Base-by-base conservation (phyloP, 1,140 invertebrate genomes). In the Drosophila sulfurigaster region DNA sequence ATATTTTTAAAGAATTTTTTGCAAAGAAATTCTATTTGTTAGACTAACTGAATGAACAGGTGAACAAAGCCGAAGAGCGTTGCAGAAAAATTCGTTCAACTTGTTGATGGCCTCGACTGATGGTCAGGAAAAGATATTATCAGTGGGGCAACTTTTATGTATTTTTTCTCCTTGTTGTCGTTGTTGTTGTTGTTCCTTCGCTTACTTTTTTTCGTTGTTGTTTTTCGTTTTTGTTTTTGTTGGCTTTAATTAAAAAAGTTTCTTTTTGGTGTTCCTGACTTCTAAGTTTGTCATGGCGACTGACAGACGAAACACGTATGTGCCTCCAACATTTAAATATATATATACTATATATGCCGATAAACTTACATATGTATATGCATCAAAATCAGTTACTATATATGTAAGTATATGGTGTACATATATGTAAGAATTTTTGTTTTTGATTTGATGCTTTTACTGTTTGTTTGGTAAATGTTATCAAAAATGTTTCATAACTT, bases 161-260 rank as follows among this genome's bases (percentile, higher is more conserved):
- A 45, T 63, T 63, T 54, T 25, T 25, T 25, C 20, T 25, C 20
- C 20, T 25, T 25, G 3, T 25, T 25, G 20, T 25, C 20, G 20
- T 20, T 20, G 20, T 20, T 38, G 28, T 70, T 66, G 32, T 66
- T 65, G 62, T 8, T 49, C 38, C 45, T 13, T 59, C 5, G 4
- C 28, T 59, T 38, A 10, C 35, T 3, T 5, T 30, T 51, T 52
- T 13, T 59, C 7, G 1, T 45, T 58, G 10, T 11, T 59, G 4
- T 48, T 38, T 10, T 51, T 35, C 25, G 48, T 43, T 11, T 20
- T 66, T 30, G 46, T 79, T 79, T 79, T 45, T 62, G 57, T 60
- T 54, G 38, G 20, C n/a, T 76, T 81, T 81, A 80, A 80, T 80
- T 80, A 80, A 80, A 80, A 81, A 80, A 80, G 78, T 80, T 80